phyloP scores from a whole-genome alignment of 2,888 invertebrate genomes.

The Galerucella calmariensis region DNA sequence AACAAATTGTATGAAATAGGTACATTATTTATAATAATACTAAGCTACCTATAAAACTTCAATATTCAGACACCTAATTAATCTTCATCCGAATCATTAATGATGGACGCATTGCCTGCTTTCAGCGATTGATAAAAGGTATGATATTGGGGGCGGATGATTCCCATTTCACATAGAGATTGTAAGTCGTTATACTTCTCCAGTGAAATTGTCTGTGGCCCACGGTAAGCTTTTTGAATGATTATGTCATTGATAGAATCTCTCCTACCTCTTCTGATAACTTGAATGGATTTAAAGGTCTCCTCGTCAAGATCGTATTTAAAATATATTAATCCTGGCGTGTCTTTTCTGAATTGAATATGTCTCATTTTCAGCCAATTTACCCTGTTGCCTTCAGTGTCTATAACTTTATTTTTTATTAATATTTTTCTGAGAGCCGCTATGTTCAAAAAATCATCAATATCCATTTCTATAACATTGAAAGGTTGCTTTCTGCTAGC shows the following conservation, averaged over 20 bases:
- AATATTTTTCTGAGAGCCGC: slow-evolving; percentile 4
- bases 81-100: no score
- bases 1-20: no score
- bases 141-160: no score
- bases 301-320: slow-evolving; percentile 14
- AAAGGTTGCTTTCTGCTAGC: background rate
- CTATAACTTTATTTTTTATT: slow-evolving; percentile 17
- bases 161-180: no score
- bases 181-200: no score
- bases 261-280: slow-evolving; percentile 14
- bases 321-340: slow-evolving; percentile 8
- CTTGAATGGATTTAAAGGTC: slow-evolving; percentile 10
- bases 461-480: background rate
- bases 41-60: no score
- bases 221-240: no score
- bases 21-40: no score
- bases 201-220: no score
- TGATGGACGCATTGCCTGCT: no score
- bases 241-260: slow-evolving; percentile 14
- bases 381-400: slow-evolving; percentile 9
- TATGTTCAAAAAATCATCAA: background rate
- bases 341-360: slow-evolving; percentile 13
- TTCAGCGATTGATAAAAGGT: no score
- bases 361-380: slow-evolving; percentile 15
- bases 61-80: no score